Evolutionary conservation across 2,888 invertebrate species (phyloP), one percentile per base, ranked within the genome.

Genomic region (Phaedon cochleariae): DNA sequence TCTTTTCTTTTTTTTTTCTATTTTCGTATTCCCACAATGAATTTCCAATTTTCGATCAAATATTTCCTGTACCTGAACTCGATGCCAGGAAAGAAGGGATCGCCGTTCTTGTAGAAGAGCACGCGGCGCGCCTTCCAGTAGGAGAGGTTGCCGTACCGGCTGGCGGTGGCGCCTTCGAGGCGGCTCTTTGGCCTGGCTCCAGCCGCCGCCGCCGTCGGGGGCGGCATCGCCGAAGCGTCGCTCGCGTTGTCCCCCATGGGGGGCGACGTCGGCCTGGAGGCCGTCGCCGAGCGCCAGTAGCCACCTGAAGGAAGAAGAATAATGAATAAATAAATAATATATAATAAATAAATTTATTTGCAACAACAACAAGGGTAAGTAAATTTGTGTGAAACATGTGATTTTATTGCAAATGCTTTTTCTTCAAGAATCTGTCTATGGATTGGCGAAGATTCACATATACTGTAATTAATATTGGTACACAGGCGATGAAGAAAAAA

Each of bases 41-140:
- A n/a, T n/a, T n/a, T n/a, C n/a, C n/a, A n/a, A n/a, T n/a, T n/a
- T n/a, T n/a, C n/a, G n/a, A n/a, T n/a, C n/a, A n/a, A n/a, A n/a
- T n/a, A 57, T 22, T 52, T 41, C 15, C 12, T 17, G 29, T 55
- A 72, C 71, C 71, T 80, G 93, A 91, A 76, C 82, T 95, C 95
- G 37, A 95, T 90, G 0, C 96, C 96, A 15, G 94, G 94, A 80
- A 93, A 95, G 80, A 95, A 94, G 0, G 95, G 93, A 81, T 97
- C 96, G 2, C 97, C 97, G 87, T 97, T 97, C 81, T 94, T 90
- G 85, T 93, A 97, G 84, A 97, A 96, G 1, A 93, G 91, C 64
- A 96, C 93, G 58, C 95, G 86, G 65, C 94, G 86, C 0, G 95
- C 94, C 77, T 92, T 90, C 95, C 95, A 95, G 80, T 92, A 94